Conservation (phyloP, 2,797 vertebrate genomes). For the Malacoraja senta region DNA sequence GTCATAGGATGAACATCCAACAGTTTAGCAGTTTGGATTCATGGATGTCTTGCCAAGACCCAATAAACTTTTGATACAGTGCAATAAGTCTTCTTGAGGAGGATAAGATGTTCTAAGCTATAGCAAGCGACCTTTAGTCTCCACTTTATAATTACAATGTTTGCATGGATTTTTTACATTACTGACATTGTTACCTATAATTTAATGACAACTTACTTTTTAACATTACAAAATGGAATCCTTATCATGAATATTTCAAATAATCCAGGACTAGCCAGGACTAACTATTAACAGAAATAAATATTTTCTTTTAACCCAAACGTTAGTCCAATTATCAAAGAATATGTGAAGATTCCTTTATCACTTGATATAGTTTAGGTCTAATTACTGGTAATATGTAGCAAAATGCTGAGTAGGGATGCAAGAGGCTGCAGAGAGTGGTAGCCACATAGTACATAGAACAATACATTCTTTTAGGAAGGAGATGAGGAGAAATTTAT, state of each 20-base stretch:
- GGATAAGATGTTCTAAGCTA: not conserved
- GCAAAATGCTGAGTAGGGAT: not conserved
- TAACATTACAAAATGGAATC: not conserved
- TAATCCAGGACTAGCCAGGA: not conserved
- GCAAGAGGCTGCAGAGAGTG: too few species aligned
- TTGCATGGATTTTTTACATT: not conserved
- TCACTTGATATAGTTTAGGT: not conserved
- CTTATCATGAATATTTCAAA: not conserved
- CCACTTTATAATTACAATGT: not conserved
- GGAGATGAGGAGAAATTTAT: too few species aligned
- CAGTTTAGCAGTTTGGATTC: not conserved
- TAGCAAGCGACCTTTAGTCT: not conserved
- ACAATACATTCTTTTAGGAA: not conserved
- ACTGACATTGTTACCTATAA: not conserved
- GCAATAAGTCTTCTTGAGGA: not conserved
- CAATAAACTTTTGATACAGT: not conserved
- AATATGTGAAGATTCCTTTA: not conserved
- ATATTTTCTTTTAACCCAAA: not conserved
- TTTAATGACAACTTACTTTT: not conserved
- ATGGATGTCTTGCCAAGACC: not conserved
- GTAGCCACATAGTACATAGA: not conserved
- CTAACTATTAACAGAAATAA: not conserved
- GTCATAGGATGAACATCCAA: not conserved
- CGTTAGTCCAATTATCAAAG: not conserved
- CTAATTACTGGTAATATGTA: not conserved